Evolutionary conservation across 2,797 vertebrate species (phyloP), one percentile per base, ranked within the genome.

Genomic region (Chrosomus eos): DNA sequence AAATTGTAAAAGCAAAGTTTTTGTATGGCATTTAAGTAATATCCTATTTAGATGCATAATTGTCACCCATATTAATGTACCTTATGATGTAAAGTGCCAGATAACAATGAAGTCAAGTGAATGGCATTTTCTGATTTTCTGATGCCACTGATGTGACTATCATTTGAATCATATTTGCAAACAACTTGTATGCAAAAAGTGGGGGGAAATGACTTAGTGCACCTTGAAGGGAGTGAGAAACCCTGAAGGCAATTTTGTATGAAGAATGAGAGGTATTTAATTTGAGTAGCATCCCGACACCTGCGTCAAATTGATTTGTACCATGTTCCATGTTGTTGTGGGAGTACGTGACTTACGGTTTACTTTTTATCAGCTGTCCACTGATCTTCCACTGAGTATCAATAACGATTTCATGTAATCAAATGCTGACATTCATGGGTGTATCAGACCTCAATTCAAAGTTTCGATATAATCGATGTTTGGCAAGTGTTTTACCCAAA

Each of bases 241-340:
- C 38, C 13, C 45, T 77, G 7, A 67, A 78, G 5, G 73, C 67
- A 81, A 14, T 23, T 48, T 51, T 26, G 16, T 13, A 64, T 26
- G 9, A 51, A 36, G 23, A 75, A 36, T 66, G 7, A 66, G 23
- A 53, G 38, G 28, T 11, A 10, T 13, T 40, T 66, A 53, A 10
- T 36, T 74, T 64, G 18, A 64, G n/a, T 43, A 43, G n/a, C 31
- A 66, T 62, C 58, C 18, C 40, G 55, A 31, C 31, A 58, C n/a
- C 8, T 53, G 71, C 8, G 79, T 58, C 64, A 48, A 76, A 73
- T 75, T 71, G 67, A 74, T 80, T 76, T 87, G n/a, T 31, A 74
- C 58, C 36, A 82, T 23, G 31, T 36, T 51, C 70, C 16, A 64
- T 10, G 6, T 48, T 66, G 48, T 28, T 38, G 26, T 51, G 7